phyloP scores from a whole-genome alignment of 2,113 vertebrate species.

The Peromyscus maniculatus region DNA sequence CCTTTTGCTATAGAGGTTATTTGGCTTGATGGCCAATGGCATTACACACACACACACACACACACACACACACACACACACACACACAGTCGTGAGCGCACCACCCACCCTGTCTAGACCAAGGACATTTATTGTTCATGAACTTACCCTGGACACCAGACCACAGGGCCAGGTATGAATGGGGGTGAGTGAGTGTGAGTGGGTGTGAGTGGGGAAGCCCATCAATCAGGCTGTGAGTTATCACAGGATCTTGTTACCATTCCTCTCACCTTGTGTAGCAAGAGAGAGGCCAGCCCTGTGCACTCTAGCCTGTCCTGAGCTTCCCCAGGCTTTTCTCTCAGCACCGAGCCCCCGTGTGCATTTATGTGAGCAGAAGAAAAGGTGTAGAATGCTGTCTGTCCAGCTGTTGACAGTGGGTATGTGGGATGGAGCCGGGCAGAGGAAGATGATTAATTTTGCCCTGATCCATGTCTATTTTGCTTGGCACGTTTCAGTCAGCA shows the following conservation, averaged over 20 bases:
- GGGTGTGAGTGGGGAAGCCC: background rate
- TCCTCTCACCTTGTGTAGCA: accelerated
- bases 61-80: background rate
- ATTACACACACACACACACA: too few relatives aligned
- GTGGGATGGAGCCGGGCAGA: background rate
- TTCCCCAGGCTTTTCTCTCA: background rate
- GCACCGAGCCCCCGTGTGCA: background rate
- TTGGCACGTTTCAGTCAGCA: slow-evolving; percentile 60
- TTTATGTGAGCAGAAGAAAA: background rate
- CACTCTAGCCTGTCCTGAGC: background rate
- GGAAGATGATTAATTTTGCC: background rate
- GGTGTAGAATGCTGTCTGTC: background rate
- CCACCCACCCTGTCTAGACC: background rate
- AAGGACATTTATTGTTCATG: background rate
- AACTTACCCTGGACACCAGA: background rate
- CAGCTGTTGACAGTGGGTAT: background rate
- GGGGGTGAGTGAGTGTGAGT: background rate
- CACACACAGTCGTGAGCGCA: background rate
- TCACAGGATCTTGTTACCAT: background rate
- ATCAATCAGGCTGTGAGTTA: background rate
- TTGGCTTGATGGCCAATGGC: background rate
- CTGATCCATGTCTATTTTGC: background rate
- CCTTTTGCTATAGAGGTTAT: background rate
- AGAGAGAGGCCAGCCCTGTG: background rate
- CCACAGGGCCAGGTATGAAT: background rate